Conservation (phyloP, 2,888 invertebrate species). For the Yponomeuta cagnagella region DNA sequence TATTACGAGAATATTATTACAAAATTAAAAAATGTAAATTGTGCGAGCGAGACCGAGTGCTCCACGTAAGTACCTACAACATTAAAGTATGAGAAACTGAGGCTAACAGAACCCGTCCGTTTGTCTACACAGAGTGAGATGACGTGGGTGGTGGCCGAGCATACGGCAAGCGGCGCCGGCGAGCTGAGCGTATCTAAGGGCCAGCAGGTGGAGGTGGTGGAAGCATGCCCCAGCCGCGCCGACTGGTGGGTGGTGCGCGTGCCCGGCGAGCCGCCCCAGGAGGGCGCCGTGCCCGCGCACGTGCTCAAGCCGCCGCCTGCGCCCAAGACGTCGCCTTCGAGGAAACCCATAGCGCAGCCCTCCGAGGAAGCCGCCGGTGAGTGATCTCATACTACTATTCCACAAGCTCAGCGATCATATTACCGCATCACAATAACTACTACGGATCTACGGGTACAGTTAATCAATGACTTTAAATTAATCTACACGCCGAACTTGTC, state of each 20-base stretch:
- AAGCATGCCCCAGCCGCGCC: conserved; percentile 80
- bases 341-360: conserved; percentile 59
- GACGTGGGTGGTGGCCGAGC: conserved; percentile 94
- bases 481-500: too few species aligned
- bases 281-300: conserved; percentile 87
- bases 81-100: too few species aligned
- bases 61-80: too few species aligned
- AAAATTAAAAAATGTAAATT: too few species aligned
- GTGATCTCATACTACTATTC: conserved; percentile 13
- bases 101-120: conserved; percentile 19
- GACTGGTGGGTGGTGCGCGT: conserved; percentile 84
- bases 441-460: too few species aligned
- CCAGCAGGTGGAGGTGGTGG: conserved; percentile 95
- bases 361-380: conserved; percentile 69
- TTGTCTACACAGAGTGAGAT: conserved; percentile 82
- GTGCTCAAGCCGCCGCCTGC: conserved; percentile 76
- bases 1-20: too few species aligned
- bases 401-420: too few species aligned
- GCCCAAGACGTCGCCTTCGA: conserved; percentile 52
- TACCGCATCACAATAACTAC: too few species aligned
- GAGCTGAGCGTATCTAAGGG: conserved; percentile 92
- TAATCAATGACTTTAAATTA: too few species aligned
- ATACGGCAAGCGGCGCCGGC: conserved; percentile 83
- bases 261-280: conserved; percentile 77
- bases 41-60: too few species aligned